Base-by-base conservation (phyloP, 30 jellyfish, hydroid and myxozoan species). In the Hydra vulgaris region DNA sequence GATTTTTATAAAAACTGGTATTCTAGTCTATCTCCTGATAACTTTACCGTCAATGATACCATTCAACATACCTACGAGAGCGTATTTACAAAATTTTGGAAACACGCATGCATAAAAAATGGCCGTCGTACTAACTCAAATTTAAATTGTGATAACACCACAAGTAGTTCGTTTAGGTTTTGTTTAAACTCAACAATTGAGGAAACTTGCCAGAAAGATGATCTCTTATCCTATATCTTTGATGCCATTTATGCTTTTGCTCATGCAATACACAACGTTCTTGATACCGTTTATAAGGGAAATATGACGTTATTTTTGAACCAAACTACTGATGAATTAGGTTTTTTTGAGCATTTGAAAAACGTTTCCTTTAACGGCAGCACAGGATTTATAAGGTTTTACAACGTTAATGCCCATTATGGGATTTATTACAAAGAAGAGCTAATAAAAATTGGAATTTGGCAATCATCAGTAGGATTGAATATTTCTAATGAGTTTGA, bases 231-330 rank as follows among this genome's bases (percentile, higher is more conserved):
- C 18, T 85, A 84, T 70, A 88, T 79, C 27, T 84, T 89, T 26
- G 97, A 89, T 77, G 95, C 97, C 4, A 84, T 89, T 3, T 89
- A 81, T 55, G 92, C 97, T 18, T 79, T 85, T 73, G 97, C 97
- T 25, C 74, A 80, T 66, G 97, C 97, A 21, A 74, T 85, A 27
- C 92, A 82, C 55, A 70, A 72, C 56, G 85, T 84, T 17, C 56
- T 53, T 23, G 53, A 73, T 0, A 82, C 73, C 26, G 76, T 77
- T 23, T 80, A 88, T 69, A 79, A 53, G 25, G 81, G 79, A 40
- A 81, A 70, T 73, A 66, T 40, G 24, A 17, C 73, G 1, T 19
- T 24, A 70, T 84, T 90, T 61, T 26, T 84, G 27, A 84, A 79
- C 55, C 67, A 79, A 18, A 27, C 23, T 23, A 66, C 21, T 0